These are phyloP conservation scores for Cryptomyrus ogoouensis DNA, from an alignment of 2,113 vertebrate genomes.

Conservation along the genomic window DNA sequence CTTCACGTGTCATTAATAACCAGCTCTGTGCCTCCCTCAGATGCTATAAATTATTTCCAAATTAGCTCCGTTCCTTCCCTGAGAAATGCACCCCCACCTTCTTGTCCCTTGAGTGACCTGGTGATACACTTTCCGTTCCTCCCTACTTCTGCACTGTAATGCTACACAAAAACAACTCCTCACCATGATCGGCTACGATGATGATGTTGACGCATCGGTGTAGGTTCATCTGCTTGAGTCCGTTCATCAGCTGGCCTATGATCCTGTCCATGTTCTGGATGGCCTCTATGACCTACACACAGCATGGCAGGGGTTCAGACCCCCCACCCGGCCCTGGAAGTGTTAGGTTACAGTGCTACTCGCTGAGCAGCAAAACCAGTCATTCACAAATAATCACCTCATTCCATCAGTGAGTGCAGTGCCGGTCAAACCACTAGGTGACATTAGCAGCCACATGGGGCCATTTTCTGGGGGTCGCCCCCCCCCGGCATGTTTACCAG, in stretches of 20 bases:
- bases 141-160: background rate
- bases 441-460: background rate
- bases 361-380: background rate
- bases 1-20: background rate
- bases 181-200: constrained; percentile 66
- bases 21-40: background rate
- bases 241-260: constrained; percentile 63
- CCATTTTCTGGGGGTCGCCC: background rate
- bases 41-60: background rate
- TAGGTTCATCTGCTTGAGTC: constrained; percentile 59
- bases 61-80: background rate
- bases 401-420: background rate
- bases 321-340: background rate
- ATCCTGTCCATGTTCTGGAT: constrained; percentile 57
- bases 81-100: background rate
- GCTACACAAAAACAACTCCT: background rate
- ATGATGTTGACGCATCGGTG: constrained; percentile 65
- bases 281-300: constrained; percentile 47
- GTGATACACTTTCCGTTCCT: background rate
- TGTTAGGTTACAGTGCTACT: background rate
- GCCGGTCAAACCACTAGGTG: background rate
- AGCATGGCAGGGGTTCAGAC: background rate
- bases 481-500: background rate
- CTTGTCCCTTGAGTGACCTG: background rate
- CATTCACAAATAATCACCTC: background rate